Conservation (phyloP, 2,113 vertebrate species). For the Terrapene triunguis region DNA sequence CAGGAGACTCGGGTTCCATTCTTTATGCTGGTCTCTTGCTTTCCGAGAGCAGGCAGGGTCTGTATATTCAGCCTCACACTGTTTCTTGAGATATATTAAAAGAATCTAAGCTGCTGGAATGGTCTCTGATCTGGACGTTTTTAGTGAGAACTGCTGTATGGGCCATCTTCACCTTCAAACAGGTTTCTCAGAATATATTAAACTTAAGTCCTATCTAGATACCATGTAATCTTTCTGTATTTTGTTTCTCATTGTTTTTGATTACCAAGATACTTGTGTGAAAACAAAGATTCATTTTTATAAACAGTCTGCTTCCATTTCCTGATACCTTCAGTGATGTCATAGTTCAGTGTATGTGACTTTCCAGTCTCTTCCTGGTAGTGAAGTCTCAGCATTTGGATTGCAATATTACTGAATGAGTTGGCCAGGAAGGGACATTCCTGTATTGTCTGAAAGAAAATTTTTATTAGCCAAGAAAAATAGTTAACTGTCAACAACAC, state of each 20-base stretch:
- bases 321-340: neutral
- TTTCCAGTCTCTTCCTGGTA: neutral
- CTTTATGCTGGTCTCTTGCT: neutral
- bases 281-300: conserved; percentile 36
- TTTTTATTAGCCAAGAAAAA: neutral
- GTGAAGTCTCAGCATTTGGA: neutral
- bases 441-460: neutral
- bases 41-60: neutral
- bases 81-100: fast-evolving
- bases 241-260: conserved; percentile 2
- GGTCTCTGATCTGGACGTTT: neutral
- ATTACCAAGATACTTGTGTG: conserved; percentile 25
- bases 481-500: neutral
- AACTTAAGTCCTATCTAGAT: neutral
- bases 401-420: neutral
- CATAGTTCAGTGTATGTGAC: neutral
- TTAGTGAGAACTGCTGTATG: conserved; percentile 35
- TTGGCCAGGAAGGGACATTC: neutral
- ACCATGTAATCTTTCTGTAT: neutral
- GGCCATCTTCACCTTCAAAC: conserved; percentile 9
- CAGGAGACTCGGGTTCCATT: neutral
- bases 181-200: neutral
- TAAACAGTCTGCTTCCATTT: conserved; percentile 15
- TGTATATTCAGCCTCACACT: neutral
- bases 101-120: neutral